Evolutionary conservation across 37 sponge, comb jelly and placozoan species (phyloP).

Genomic region (Hormiphora californensis): DNA sequence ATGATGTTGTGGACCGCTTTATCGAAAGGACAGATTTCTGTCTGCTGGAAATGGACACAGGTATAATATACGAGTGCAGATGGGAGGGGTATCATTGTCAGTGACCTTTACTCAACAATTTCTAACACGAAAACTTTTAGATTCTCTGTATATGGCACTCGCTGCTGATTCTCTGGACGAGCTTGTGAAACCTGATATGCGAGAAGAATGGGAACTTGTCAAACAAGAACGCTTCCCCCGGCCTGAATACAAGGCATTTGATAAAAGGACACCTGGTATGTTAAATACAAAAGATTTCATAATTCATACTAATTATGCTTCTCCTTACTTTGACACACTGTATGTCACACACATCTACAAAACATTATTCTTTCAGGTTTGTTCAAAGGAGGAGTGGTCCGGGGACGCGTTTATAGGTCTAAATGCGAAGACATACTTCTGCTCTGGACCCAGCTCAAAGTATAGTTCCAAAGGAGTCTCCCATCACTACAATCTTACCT

Average conservation of each 20-base stretch:
- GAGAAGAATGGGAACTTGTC: background rate
- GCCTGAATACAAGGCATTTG: background rate
- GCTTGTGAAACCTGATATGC: background rate
- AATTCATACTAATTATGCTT: no score
- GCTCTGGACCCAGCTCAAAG: background rate
- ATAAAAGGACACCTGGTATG: background rate
- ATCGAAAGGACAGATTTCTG: background rate
- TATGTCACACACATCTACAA: no score
- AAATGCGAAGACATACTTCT: background rate
- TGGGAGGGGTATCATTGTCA: no score
- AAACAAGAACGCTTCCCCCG: background rate
- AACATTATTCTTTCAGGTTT: no score
- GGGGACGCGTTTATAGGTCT: background rate
- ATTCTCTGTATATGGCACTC: background rate
- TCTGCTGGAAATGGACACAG: conserved; percentile 5
- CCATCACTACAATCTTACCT: background rate
- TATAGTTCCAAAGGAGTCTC: background rate
- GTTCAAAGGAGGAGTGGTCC: background rate
- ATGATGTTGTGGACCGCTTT: background rate
- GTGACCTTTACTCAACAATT: background rate
- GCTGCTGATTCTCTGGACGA: background rate
- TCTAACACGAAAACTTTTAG: background rate
- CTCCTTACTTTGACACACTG: no score
- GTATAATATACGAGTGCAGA: background rate
- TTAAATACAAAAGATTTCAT: no score